Evolutionary conservation across 1,140 invertebrate species (phyloP).

Genomic region (Dendroctonus ponderosae): DNA sequence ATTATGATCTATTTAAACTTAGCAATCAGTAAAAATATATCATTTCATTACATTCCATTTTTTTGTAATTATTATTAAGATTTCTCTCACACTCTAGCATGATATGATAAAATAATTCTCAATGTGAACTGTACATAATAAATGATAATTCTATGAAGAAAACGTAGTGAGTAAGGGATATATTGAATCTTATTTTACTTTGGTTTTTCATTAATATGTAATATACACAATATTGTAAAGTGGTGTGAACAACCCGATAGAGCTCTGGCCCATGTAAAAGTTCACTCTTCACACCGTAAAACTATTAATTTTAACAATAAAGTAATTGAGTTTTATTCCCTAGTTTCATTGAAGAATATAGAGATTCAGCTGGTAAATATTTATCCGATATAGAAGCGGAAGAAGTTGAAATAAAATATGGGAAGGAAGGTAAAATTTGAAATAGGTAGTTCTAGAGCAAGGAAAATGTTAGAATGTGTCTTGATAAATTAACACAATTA

Average conservation of each 20-base stretch:
- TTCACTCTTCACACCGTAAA: slow-evolving; percentile 15
- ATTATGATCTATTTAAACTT: too few relatives aligned
- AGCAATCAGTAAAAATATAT: too few relatives aligned
- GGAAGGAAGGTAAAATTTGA: too few relatives aligned
- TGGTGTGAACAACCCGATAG: slow-evolving; percentile 18
- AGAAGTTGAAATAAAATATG: background rate
- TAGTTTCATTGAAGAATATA: too few relatives aligned
- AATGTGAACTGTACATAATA: slow-evolving; percentile 31
- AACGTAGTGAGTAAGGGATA: slow-evolving; percentile 8
- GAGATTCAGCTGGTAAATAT: too few relatives aligned
- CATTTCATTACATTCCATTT: background rate
- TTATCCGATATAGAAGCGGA: background rate
- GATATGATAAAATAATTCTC: slow-evolving; percentile 10
- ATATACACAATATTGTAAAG: slow-evolving; percentile 19
- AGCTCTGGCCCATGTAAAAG: slow-evolving; percentile 8
- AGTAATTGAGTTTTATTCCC: slow-evolving; percentile 24
- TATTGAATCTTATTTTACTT: slow-evolving; percentile 2
- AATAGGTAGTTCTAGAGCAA: too few relatives aligned
- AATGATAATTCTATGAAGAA: slow-evolving; percentile 11
- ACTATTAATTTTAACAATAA: slow-evolving; percentile 28
- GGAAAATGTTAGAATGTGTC: too few relatives aligned
- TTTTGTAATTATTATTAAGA: slow-evolving; percentile 11
- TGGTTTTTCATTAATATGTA: slow-evolving; percentile 8
- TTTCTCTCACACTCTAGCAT: slow-evolving; percentile 16
- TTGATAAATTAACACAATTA: too few relatives aligned